Evolutionary conservation across 2,113 vertebrate genomes (phyloP).

Genomic region (Dipodomys stephensi): DNA sequence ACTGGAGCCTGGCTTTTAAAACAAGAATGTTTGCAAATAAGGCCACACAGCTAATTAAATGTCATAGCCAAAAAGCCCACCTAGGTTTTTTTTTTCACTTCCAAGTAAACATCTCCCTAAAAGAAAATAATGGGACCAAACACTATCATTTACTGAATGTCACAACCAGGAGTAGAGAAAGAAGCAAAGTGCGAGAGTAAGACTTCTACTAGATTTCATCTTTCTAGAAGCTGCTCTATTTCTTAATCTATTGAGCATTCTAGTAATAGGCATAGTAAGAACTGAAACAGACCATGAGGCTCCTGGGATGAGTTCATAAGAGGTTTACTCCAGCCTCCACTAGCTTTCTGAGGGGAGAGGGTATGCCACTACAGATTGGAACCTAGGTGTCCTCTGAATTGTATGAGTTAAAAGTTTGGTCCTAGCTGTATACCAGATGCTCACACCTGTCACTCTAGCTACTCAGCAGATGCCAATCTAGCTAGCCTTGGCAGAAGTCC

Average conservation of each 20-base stretch:
- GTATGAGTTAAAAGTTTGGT: neutral
- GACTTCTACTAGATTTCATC: too few species aligned
- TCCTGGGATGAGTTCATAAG: neutral
- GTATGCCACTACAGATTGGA: neutral
- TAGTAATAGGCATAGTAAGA: neutral
- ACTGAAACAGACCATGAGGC: fast-evolving
- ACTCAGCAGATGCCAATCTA: too few species aligned
- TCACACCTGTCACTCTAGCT: too few species aligned
- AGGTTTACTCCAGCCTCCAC: neutral
- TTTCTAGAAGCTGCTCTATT: neutral
- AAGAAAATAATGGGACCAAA: neutral
- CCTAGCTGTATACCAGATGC: neutral
- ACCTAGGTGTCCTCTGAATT: neutral
- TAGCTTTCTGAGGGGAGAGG: fast-evolving
- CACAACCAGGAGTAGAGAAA: neutral
- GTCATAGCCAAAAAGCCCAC: neutral
- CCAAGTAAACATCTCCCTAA: neutral
- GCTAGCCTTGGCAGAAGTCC: too few species aligned
- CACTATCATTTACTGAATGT: neutral
- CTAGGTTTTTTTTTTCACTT: neutral
- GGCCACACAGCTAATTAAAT: neutral
- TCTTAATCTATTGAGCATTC: neutral
- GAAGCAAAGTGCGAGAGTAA: neutral
- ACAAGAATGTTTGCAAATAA: neutral
- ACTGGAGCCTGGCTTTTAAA: too few species aligned